Conservation (phyloP, 2,888 invertebrate species). For the Agrypnus murinus region DNA sequence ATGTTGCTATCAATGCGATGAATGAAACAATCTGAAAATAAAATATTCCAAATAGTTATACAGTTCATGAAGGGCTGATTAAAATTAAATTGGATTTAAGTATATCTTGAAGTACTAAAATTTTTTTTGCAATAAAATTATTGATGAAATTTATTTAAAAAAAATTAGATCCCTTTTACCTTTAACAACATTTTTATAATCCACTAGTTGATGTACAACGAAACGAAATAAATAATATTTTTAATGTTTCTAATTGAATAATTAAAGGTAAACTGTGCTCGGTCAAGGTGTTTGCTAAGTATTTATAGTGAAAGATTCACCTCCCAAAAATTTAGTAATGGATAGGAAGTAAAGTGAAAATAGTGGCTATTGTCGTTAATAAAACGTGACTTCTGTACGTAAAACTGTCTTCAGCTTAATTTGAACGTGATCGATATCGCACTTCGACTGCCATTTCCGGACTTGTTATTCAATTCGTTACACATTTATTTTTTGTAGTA, state of each 20-base stretch:
- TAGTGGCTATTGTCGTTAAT: constrained; percentile 22
- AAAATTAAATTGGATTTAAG: too few species aligned
- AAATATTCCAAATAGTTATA: too few species aligned
- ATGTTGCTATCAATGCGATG: neutral
- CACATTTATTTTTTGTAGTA: neutral
- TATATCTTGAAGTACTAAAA: too few species aligned
- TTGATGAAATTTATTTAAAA: too few species aligned
- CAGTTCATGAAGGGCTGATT: too few species aligned
- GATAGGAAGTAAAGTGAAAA: constrained; percentile 49
- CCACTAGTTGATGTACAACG: neutral
- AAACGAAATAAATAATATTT: neutral
- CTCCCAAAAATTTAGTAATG: constrained; percentile 34
- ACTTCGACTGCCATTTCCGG: constrained; percentile 14
- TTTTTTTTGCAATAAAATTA: too few species aligned
- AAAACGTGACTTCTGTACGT: constrained; percentile 37
- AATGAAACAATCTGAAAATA: constrained; percentile 22
- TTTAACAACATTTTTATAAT: too few species aligned
- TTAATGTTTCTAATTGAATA: constrained; percentile 1
- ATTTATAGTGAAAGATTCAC: constrained; percentile 50
- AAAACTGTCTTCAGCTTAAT: constrained; percentile 14
- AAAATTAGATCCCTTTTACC: too few species aligned
- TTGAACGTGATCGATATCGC: constrained; percentile 38
- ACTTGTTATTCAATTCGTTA: constrained; percentile 13
- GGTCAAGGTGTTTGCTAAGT: constrained; percentile 41
- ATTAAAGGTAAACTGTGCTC: constrained; percentile 23